Evolutionary conservation across 2,888 invertebrate genomes (phyloP).

Genomic region (Zootermopsis nevadensis): DNA sequence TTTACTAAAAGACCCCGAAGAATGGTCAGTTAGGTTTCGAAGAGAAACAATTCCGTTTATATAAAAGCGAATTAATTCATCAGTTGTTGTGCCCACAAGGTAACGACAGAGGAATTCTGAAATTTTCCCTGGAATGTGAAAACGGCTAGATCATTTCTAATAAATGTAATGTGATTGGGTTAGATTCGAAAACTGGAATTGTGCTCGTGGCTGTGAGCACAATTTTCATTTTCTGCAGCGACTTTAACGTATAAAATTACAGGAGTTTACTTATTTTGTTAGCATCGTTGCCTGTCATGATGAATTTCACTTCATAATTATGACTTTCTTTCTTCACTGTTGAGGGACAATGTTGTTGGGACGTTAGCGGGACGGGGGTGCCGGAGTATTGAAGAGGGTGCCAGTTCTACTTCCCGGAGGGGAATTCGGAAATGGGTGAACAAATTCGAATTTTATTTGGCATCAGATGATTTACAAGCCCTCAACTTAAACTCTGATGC

Average conservation of each 20-base stretch:
- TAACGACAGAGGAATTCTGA: neutral
- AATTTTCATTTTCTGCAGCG: constrained; percentile 19
- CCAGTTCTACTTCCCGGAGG: neutral
- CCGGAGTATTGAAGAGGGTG: neutral
- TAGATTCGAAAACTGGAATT: neutral
- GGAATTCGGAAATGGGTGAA: neutral
- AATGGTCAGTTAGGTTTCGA: too few species aligned
- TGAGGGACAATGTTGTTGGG: neutral
- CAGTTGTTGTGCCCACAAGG: neutral
- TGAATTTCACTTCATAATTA: constrained; percentile 2
- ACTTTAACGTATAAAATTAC: constrained; percentile 14
- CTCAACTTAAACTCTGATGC: too few species aligned
- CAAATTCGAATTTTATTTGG: neutral
- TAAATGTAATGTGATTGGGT: neutral
- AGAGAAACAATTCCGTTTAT: too few species aligned
- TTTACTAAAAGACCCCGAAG: too few species aligned
- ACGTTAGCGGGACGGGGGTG: neutral
- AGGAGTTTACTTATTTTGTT: neutral
- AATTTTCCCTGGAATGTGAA: neutral
- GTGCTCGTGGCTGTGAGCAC: constrained; percentile 8
- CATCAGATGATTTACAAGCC: too few species aligned
- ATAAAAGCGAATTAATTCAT: too few species aligned
- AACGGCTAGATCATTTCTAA: neutral
- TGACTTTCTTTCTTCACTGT: too few species aligned
- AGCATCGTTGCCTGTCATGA: neutral